Base-by-base conservation (phyloP, 2,797 vertebrate genomes). In the Nannoperca obscura region DNA sequence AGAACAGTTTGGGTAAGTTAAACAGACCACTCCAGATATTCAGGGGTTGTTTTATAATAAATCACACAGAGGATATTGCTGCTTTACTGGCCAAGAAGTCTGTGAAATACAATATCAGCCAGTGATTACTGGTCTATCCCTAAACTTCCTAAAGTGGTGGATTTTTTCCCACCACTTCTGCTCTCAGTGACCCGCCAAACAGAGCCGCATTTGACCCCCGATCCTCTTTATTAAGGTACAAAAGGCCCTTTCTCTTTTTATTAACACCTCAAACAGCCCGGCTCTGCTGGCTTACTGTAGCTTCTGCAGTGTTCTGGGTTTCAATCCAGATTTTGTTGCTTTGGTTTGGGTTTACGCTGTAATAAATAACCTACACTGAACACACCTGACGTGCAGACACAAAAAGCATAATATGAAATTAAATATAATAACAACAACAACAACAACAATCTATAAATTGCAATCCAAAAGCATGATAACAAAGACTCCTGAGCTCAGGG, bases 161-260 rank as follows among this genome's bases (percentile, higher is more conserved):
- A 3, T 34, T 34, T 34, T 34, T n/a, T n/a, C n/a, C n/a, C n/a
- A n/a, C n/a, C n/a, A n/a, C n/a, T n/a, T n/a, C n/a, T 6, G 8
- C 22, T 9, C 20, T 34, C 24, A 42, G 3, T 36, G 32, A 38
- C 22, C 9, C 22, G 44, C 17, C 30, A 60, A 70, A 20, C 64
- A 58, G 19, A 38, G 2, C 44, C 34, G 38, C 5, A 20, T 54
- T 19, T 12, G n/a, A 47, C n/a, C 20, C 70, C 71, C 69, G 40
- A 1, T 8, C 0, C 44, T 66, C n/a, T n/a, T n/a, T n/a, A n/a
- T n/a, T n/a, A n/a, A n/a, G n/a, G n/a, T n/a, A n/a, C 19, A 86
- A 76, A 83, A 58, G 53, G 38, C 62, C 19, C 61, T 66, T 82
- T 86, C 2, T 77, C 50, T 57, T 67, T 61, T 40, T 44, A 70